phyloP scores from a whole-genome alignment of 2,888 invertebrate genomes.

The Alviniconcha strummeri region DNA sequence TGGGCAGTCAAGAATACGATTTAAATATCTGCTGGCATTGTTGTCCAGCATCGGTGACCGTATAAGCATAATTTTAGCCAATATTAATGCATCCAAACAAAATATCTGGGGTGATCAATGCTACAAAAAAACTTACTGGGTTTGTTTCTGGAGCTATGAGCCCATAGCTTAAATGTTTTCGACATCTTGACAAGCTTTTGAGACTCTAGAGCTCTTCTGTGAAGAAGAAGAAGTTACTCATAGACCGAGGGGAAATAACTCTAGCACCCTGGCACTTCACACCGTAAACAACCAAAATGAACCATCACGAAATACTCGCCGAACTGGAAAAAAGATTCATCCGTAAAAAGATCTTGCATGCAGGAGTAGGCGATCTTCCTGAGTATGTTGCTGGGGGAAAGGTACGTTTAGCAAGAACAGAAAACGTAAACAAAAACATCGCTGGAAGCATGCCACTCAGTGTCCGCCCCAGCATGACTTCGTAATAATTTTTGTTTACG shows the following conservation, averaged over 20 bases:
- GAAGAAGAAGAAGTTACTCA: background rate
- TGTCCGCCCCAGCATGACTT: no score
- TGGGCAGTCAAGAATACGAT: no score
- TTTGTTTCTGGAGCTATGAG: constrained; percentile 39
- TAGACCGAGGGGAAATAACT: background rate
- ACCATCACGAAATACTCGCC: constrained; percentile 60
- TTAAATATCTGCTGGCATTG: no score
- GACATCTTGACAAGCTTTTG: constrained; percentile 14
- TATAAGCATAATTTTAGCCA: no score
- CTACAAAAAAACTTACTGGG: background rate
- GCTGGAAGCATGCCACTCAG: no score
- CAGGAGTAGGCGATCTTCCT: constrained; percentile 52
- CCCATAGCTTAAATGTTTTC: constrained; percentile 53
- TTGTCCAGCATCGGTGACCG: no score
- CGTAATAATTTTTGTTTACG: no score
- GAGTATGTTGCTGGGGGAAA: constrained; percentile 60
- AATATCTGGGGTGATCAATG: no score
- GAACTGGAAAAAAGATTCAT: constrained; percentile 56
- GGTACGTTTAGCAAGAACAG: constrained; percentile 38
- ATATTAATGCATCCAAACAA: no score
- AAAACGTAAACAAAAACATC: no score
- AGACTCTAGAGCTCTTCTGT: background rate
- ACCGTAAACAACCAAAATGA: constrained; percentile 24
- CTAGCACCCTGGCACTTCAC: background rate
- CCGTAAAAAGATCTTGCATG: constrained; percentile 55